These are phyloP conservation scores for Camelus bactrianus DNA, from an alignment of 2,113 vertebrate species.

Conservation along the genomic window DNA sequence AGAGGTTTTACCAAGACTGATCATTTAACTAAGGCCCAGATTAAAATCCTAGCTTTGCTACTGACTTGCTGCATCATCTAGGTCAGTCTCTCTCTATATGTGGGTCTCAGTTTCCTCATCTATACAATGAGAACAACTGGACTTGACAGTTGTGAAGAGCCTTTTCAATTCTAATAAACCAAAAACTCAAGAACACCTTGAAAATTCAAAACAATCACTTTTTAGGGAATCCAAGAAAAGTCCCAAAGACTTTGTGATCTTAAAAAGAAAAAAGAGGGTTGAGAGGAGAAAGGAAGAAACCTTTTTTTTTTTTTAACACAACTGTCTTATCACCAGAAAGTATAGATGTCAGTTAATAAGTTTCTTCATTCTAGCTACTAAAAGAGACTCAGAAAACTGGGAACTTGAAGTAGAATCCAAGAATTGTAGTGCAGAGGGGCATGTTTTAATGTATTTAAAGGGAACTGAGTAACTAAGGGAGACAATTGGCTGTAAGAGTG, in stretches of 20 bases:
- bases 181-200: constrained; percentile 45
- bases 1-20: constrained; percentile 32
- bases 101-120: neutral
- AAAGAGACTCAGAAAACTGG: constrained; percentile 47
- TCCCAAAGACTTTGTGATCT: constrained; percentile 28
- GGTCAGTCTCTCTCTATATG: neutral
- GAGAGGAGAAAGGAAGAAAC: neutral
- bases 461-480: neutral
- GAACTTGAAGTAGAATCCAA: constrained; percentile 59
- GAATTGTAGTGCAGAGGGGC: neutral
- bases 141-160: neutral
- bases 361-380: constrained; percentile 20
- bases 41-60: constrained; percentile 4
- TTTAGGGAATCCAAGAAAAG: neutral
- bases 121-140: neutral
- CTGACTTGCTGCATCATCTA: neutral
- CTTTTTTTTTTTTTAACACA: neutral
- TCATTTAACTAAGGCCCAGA: constrained; percentile 16
- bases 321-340: constrained; percentile 50
- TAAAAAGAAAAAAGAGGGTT: neutral
- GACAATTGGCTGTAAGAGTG: constrained; percentile 54
- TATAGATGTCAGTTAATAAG: constrained; percentile 34
- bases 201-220: constrained; percentile 53
- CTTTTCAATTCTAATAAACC: neutral
- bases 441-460: constrained; percentile 61